These are phyloP conservation scores for Trinorchestia longiramus DNA, from an alignment of 1,140 invertebrate species.

Conservation along the genomic window DNA sequence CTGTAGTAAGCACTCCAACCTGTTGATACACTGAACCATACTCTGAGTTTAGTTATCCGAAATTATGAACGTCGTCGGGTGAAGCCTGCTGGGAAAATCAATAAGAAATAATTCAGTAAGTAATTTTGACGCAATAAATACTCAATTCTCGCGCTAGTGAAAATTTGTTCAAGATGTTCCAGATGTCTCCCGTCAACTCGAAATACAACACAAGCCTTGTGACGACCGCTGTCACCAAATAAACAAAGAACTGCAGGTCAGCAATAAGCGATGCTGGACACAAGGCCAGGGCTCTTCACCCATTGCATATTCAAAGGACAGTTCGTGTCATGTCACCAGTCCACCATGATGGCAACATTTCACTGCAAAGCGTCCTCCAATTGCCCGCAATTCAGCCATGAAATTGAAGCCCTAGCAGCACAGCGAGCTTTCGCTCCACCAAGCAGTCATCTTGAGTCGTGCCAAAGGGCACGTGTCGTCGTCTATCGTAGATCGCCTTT, in stretches of 20 bases:
- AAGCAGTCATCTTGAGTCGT: neutral
- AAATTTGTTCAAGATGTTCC: no score
- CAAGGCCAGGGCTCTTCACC: neutral
- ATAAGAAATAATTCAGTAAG: neutral
- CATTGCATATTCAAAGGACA: conserved; percentile 32
- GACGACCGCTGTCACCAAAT: neutral
- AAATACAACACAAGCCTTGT: neutral
- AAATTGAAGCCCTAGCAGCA: neutral
- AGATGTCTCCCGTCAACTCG: neutral
- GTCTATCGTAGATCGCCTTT: neutral
- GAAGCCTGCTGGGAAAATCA: neutral
- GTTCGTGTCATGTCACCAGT: neutral
- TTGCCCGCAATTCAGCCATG: neutral
- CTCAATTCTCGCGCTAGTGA: no score
- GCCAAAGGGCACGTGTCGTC: neutral
- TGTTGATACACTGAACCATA: neutral
- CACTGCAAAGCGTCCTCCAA: conserved; percentile 11
- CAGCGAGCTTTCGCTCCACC: neutral
- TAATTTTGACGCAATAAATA: no score
- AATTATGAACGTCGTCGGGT: neutral
- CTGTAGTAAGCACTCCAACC: neutral
- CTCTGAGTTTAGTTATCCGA: neutral
- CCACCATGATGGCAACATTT: conserved; percentile 18
- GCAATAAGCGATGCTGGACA: neutral
- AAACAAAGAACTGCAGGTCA: neutral